Percentiles rank a stretch among this genome's conserved stretches.
These are phyloP conservation scores for Volucella bombylans DNA, from an alignment of 2,888 invertebrate species.

Conservation along the genomic window DNA sequence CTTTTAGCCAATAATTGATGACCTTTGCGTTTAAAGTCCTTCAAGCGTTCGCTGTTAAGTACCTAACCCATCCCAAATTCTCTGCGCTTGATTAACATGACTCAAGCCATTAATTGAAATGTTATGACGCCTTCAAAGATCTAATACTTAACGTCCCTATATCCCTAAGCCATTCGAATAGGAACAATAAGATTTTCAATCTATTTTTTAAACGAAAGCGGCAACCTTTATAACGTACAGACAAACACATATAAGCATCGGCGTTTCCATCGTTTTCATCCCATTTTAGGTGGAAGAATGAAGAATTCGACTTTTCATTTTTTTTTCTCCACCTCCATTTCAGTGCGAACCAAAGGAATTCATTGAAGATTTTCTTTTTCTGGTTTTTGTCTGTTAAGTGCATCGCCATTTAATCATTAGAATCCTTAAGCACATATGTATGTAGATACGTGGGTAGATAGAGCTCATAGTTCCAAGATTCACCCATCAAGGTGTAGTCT, in stretches of 20 bases:
- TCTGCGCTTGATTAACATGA: no score
- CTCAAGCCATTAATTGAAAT: no score
- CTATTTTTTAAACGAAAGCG: no score
- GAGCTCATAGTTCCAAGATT: neutral
- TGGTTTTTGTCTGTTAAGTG: conserved; percentile 66
- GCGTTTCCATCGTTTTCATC: conserved; percentile 14
- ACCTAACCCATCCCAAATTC: no score
- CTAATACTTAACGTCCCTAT: no score
- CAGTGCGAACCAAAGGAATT: conserved; percentile 49
- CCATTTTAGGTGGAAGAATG: neutral
- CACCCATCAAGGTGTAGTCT: neutral
- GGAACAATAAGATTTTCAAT: no score
- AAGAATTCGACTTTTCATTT: neutral
- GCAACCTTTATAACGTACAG: no score
- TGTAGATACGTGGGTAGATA: neutral
- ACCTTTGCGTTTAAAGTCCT: no score
- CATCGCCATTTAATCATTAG: conserved; percentile 71
- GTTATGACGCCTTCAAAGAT: no score
- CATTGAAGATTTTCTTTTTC: conserved; percentile 61
- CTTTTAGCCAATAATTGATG: no score
- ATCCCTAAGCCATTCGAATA: no score
- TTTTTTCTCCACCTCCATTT: conserved; percentile 35
- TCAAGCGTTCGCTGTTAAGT: no score
- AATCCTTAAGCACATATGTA: conserved; percentile 55
- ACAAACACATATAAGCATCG: neutral